phyloP scores from a whole-genome alignment of 2,113 vertebrate species.

The Abramis brama region DNA sequence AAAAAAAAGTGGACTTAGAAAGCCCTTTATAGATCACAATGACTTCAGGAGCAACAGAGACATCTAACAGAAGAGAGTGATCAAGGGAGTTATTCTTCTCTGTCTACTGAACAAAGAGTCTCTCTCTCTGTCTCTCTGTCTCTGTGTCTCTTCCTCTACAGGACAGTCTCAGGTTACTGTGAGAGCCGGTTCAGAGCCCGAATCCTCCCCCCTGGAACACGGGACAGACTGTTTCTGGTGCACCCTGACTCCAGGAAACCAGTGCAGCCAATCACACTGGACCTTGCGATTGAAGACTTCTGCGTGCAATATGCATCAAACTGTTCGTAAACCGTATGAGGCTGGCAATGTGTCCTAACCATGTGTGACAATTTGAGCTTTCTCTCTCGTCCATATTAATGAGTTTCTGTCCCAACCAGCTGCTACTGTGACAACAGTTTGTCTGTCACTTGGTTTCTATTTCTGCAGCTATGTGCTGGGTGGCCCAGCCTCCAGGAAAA shows the following conservation, averaged over 20 bases:
- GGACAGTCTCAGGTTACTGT: conserved; percentile 3
- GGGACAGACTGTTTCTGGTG: neutral
- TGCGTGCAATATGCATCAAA: neutral
- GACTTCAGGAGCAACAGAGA: neutral
- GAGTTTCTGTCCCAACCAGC: neutral
- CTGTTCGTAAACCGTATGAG: neutral
- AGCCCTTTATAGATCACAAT: neutral
- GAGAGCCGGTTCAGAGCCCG: neutral
- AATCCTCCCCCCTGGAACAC: neutral
- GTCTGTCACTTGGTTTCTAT: neutral
- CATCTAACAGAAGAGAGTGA: neutral
- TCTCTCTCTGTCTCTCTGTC: neutral
- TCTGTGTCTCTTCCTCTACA: neutral
- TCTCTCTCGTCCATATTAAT: neutral
- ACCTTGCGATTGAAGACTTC: neutral
- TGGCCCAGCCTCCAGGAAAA: neutral
- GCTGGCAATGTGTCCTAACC: neutral
- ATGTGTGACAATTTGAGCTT: neutral
- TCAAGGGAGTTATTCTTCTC: conserved; percentile 19
- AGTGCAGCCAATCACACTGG: neutral
- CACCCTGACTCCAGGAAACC: neutral
- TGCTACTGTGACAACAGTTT: neutral
- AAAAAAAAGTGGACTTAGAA: neutral
- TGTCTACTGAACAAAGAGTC: conserved; percentile 25
- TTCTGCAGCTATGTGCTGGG: neutral